A percentile compares a stretch with the other conserved stretches of the same genome.
Evolutionary conservation across 92 coral and sea anemone species (phyloP).

Genomic region (Epizoanthus ramosus): DNA sequence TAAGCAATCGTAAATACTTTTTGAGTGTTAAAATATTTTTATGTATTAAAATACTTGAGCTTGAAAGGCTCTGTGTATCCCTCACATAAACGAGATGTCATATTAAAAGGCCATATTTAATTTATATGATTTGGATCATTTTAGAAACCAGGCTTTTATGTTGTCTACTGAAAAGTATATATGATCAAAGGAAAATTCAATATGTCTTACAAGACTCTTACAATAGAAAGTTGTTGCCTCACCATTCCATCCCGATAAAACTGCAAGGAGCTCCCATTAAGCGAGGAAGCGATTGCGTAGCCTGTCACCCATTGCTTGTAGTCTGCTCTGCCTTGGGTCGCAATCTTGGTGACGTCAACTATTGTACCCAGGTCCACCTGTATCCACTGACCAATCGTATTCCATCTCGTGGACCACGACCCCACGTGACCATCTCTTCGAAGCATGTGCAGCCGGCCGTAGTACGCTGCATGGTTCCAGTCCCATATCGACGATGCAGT

Average conservation of each 20-base stretch:
- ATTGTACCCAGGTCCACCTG: conserved; percentile 22
- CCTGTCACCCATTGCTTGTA: conserved; percentile 21
- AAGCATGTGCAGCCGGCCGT: conserved; percentile 22
- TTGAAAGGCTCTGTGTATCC: too few species aligned
- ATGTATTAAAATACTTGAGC: too few species aligned
- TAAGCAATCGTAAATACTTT: too few species aligned
- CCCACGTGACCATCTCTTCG: conserved; percentile 28
- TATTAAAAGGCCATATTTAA: too few species aligned
- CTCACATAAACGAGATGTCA: too few species aligned
- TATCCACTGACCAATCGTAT: conserved; percentile 21
- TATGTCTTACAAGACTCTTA: too few species aligned
- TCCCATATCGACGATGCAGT: conserved; percentile 18
- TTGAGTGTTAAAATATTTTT: too few species aligned
- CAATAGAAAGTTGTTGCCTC: neutral
- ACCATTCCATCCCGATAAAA: conserved; percentile 28
- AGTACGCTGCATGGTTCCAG: neutral
- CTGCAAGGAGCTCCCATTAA: conserved; percentile 19
- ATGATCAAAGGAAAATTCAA: too few species aligned
- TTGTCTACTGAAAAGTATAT: too few species aligned
- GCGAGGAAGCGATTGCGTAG: conserved; percentile 6
- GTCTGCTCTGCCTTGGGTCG: conserved; percentile 27
- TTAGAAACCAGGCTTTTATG: too few species aligned
- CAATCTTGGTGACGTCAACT: conserved; percentile 27
- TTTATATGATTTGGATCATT: too few species aligned
- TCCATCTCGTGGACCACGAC: conserved; percentile 24